A percentile compares a stretch with the other conserved stretches of the same genome.
Conservation (phyloP, 2,113 vertebrate species). For the Equus przewalskii region DNA sequence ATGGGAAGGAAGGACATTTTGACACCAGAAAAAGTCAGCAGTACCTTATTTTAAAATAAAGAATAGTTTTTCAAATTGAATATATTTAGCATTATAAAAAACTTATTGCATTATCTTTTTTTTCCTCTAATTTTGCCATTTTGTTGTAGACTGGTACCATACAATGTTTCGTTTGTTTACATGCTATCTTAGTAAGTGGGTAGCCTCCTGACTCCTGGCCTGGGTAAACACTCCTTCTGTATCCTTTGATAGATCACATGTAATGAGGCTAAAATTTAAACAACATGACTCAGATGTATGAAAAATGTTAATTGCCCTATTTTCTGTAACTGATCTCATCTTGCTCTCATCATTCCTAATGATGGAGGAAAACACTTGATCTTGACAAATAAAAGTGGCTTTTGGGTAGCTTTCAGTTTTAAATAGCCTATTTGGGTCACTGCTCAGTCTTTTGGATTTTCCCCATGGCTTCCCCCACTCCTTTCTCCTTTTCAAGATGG, state of each 20-base stretch:
- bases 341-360: background rate
- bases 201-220: background rate
- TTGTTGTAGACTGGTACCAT: background rate
- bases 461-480: background rate
- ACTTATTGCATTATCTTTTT: background rate
- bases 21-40: background rate
- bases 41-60: conserved; percentile 11
- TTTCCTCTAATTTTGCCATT: background rate
- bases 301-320: background rate
- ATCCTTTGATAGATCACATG: background rate
- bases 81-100: background rate
- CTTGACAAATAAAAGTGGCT: background rate
- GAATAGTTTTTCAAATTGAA: background rate
- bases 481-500: background rate
- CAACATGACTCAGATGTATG: background rate
- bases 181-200: background rate
- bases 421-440: background rate
- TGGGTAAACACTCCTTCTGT: background rate
- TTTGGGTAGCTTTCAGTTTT: background rate
- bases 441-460: background rate
- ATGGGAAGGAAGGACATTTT: background rate
- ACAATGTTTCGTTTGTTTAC: background rate
- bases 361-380: background rate
- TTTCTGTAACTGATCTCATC: background rate
- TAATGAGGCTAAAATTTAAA: background rate